Evolutionary conservation across 2,113 vertebrate genomes (phyloP).

Genomic region (Macquaria ambigua): DNA sequence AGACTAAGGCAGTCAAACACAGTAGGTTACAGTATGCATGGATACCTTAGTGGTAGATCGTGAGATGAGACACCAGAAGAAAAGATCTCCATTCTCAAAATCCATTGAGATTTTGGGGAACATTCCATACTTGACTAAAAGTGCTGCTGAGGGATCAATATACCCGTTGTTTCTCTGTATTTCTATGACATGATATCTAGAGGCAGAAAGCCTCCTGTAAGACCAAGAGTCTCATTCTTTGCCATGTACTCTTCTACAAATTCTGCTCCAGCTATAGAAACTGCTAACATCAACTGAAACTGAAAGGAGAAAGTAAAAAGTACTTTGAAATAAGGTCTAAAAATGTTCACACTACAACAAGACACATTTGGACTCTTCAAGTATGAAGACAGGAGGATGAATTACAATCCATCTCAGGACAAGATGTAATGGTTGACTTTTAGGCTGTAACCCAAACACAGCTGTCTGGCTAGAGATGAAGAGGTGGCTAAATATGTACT

Average conservation of each 20-base stretch:
- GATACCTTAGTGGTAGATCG: constrained; percentile 54
- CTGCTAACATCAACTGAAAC: constrained; percentile 3
- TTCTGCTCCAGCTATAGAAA: neutral
- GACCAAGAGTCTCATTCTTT: neutral
- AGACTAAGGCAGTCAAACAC: constrained; percentile 83
- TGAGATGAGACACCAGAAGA: constrained; percentile 60
- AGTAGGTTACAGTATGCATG: constrained; percentile 73
- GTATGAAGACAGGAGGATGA: constrained; percentile 11
- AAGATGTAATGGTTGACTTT: constrained; percentile 3
- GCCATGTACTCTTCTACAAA: neutral
- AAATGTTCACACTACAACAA: neutral
- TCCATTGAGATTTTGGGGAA: constrained; percentile 4
- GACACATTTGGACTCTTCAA: constrained; percentile 13
- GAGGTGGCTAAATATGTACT: constrained; percentile 19
- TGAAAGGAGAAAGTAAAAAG: neutral
- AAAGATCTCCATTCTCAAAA: constrained; percentile 61
- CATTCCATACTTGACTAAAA: neutral
- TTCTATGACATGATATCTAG: neutral
- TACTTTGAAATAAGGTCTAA: neutral
- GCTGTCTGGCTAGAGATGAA: constrained; percentile 42
- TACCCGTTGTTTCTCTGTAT: neutral
- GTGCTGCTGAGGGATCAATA: neutral
- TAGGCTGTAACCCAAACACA: constrained; percentile 60
- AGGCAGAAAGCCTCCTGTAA: neutral
- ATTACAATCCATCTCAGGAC: neutral